Percentiles rank a stretch among this genome's conserved stretches.
These are phyloP conservation scores for Argya squamiceps DNA, from an alignment of 2,797 vertebrate species.

Conservation along the genomic window DNA sequence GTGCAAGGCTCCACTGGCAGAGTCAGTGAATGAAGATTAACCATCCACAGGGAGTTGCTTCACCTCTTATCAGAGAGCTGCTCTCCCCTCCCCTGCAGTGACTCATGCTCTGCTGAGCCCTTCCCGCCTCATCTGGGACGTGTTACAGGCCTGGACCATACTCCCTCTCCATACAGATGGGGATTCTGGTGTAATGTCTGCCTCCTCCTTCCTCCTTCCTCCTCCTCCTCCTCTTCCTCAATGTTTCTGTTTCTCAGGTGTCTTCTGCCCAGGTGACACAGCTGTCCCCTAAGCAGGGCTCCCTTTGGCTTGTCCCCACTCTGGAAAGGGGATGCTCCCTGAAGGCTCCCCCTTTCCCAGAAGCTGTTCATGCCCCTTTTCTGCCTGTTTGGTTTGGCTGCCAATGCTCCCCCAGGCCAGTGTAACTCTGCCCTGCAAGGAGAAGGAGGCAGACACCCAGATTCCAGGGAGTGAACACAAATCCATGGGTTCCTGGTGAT, in stretches of 20 bases:
- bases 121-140: slow-evolving; percentile 66
- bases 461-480: not conserved
- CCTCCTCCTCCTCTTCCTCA: slow-evolving; percentile 17
- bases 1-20: not conserved
- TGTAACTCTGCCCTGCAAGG: not conserved
- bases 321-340: not conserved
- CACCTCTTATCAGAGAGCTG: slow-evolving; percentile 8
- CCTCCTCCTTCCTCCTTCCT: not conserved
- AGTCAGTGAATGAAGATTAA: not conserved
- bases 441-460: not conserved
- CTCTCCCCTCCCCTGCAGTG: not conserved
- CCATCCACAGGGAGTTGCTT: not conserved
- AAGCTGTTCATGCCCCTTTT: not conserved
- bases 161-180: slow-evolving; percentile 60
- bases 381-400: not conserved
- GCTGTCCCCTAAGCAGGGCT: not conserved
- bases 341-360: not conserved
- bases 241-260: slow-evolving; percentile 44
- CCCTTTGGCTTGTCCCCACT: not conserved
- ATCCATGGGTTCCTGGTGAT: not conserved
- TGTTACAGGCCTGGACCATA: slow-evolving; percentile 58
- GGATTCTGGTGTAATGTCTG: not conserved
- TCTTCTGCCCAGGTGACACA: not conserved
- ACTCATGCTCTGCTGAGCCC: slow-evolving; percentile 5
- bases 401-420: not conserved